A percentile compares a stretch with the other conserved stretches of the same genome.
phyloP scores from a whole-genome alignment of 37 sponge, comb jelly and placozoan species.

The Axinella damicornis region DNA sequence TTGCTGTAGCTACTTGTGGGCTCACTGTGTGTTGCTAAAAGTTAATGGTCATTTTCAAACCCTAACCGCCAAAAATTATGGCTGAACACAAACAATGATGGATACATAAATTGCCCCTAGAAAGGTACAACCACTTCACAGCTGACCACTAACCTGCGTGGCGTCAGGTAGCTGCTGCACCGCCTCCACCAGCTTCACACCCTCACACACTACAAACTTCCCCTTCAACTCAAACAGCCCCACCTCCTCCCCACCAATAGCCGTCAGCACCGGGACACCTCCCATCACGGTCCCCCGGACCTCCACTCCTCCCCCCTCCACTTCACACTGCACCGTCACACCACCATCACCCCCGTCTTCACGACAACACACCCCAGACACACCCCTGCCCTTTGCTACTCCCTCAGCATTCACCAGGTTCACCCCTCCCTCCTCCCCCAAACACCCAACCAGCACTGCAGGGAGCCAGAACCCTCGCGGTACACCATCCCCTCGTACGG shows the following conservation, averaged over 20 bases:
- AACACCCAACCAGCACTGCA: constrained; percentile 15
- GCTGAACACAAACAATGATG: no score
- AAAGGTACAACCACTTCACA: no score
- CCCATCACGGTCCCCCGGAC: constrained; percentile 25
- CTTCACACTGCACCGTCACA: neutral
- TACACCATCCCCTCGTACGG: no score
- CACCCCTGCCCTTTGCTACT: neutral
- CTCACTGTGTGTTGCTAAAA: no score
- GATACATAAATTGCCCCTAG: no score
- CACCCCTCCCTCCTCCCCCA: neutral
- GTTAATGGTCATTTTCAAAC: no score
- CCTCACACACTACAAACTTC: neutral
- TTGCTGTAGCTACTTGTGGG: no score
- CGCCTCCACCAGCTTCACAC: neutral
- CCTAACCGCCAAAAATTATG: no score
- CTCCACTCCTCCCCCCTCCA: neutral
- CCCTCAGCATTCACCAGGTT: constrained; percentile 38
- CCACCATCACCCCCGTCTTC: neutral
- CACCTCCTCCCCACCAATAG: neutral
- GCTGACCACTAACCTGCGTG: neutral
- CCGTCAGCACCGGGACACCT: constrained; percentile 16
- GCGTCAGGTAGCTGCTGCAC: neutral
- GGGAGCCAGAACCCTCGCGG: no score
- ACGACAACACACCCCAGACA: no score
- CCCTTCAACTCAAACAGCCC: constrained; percentile 18